Evolutionary conservation across 64 coral and sea anemone species (phyloP).

Genomic region (Montipora efflorescens): DNA sequence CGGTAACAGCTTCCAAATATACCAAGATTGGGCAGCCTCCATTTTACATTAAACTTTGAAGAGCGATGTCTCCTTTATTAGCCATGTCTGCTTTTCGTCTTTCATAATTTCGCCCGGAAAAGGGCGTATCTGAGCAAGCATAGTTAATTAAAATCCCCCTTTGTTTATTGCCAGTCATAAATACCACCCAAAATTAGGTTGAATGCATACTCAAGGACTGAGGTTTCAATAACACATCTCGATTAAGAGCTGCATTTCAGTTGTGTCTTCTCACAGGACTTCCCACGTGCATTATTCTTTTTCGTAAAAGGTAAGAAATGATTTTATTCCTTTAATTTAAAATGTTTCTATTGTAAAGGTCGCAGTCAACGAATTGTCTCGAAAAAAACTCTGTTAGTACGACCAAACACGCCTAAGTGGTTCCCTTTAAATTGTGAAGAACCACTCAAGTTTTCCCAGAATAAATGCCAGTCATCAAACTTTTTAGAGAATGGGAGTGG

Average conservation of each 20-base stretch:
- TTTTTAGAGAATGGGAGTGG: neutral
- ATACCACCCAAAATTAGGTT: too few relatives aligned
- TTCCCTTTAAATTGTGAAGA: neutral
- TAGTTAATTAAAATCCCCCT: neutral
- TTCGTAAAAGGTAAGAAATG: neutral
- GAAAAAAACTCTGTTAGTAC: neutral
- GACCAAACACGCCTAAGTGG: neutral
- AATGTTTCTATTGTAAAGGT: neutral
- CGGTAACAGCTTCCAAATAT: neutral
- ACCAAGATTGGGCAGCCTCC: neutral
- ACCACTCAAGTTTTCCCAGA: neutral
- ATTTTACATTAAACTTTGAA: slow-evolving; percentile 1
- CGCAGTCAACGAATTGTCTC: neutral
- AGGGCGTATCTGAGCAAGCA: neutral
- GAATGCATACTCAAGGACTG: neutral
- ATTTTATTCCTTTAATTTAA: neutral
- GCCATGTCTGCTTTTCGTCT: neutral
- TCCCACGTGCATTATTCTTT: neutral
- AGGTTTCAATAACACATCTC: neutral
- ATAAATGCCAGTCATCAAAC: neutral
- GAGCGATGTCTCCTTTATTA: neutral
- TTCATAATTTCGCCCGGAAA: neutral
- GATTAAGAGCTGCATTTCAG: neutral
- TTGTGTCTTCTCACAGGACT: neutral
- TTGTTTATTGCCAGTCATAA: neutral